phyloP scores from a whole-genome alignment of 1,140 invertebrate species.

The Diabrotica undecimpunctata region DNA sequence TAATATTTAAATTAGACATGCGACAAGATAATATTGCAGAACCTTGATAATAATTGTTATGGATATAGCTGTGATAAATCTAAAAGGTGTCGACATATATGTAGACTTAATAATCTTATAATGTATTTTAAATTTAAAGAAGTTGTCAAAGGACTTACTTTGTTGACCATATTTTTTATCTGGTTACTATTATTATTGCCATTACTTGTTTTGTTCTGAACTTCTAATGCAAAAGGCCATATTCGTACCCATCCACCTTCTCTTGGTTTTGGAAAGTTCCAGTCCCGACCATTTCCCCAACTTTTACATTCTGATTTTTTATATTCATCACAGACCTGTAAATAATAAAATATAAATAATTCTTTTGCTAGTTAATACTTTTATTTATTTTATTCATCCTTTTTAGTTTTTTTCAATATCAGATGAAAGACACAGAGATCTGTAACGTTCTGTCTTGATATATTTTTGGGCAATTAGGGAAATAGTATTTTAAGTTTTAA shows the following conservation, averaged over 20 bases:
- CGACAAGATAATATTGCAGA: no score
- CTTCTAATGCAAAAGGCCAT: constrained; percentile 49
- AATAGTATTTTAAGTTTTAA: no score
- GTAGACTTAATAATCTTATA: no score
- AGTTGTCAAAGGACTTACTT: constrained; percentile 22
- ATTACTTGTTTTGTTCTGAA: constrained; percentile 25
- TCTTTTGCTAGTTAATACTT: background rate
- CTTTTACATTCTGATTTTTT: constrained; percentile 28
- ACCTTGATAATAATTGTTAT: no score
- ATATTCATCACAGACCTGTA: constrained; percentile 30
- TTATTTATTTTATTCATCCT: background rate
- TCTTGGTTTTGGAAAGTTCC: constrained; percentile 51
- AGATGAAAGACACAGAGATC: no score
- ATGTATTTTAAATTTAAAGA: background rate
- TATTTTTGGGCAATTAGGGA: no score
- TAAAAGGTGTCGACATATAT: no score
- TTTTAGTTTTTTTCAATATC: background rate
- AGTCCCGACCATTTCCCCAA: constrained; percentile 63
- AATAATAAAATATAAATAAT: constrained; percentile 16
- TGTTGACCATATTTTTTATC: constrained; percentile 37
- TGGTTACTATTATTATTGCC: constrained; percentile 18
- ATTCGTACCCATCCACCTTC: constrained; percentile 62
- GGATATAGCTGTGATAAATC: no score
- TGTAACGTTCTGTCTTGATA: no score
- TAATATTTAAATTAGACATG: no score